A percentile compares a stretch with the other conserved stretches of the same genome.
phyloP scores from a whole-genome alignment of 2,797 vertebrate genomes.

The Malurus leucopterus region DNA sequence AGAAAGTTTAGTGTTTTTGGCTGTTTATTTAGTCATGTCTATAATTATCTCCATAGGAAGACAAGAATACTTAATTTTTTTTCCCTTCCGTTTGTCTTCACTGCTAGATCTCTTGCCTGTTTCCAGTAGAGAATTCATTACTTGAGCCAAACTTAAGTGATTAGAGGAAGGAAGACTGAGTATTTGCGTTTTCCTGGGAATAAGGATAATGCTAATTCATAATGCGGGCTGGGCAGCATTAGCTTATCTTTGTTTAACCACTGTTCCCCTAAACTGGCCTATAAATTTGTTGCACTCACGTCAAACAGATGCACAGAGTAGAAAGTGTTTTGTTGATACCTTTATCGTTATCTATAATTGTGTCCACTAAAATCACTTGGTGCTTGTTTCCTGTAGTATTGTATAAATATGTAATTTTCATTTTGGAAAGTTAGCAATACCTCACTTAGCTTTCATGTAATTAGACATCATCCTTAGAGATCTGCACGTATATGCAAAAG shows the following conservation, averaged over 20 bases:
- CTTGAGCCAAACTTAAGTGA: neutral
- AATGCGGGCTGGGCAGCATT: neutral
- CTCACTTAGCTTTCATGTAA: neutral
- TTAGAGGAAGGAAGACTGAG: neutral
- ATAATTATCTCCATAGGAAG: neutral
- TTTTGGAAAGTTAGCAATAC: neutral
- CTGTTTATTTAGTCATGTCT: neutral
- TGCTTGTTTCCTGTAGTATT: neutral
- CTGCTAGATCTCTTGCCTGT: neutral
- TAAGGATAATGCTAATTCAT: neutral
- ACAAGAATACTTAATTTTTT: neutral
- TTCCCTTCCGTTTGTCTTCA: neutral
- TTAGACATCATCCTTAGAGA: neutral
- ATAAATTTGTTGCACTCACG: neutral
- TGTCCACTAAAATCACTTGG: neutral
- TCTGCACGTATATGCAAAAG: neutral
- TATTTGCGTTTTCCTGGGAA: conserved; percentile 1
- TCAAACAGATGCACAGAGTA: neutral
- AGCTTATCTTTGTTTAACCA: neutral
- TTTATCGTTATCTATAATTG: neutral
- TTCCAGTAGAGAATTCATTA: neutral
- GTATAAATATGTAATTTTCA: neutral
- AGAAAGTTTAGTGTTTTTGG: neutral
- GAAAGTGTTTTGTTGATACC: neutral
- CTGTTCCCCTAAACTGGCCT: neutral